Base-by-base conservation (phyloP, 2,888 invertebrate genomes). In the Galerucella pusilla region DNA sequence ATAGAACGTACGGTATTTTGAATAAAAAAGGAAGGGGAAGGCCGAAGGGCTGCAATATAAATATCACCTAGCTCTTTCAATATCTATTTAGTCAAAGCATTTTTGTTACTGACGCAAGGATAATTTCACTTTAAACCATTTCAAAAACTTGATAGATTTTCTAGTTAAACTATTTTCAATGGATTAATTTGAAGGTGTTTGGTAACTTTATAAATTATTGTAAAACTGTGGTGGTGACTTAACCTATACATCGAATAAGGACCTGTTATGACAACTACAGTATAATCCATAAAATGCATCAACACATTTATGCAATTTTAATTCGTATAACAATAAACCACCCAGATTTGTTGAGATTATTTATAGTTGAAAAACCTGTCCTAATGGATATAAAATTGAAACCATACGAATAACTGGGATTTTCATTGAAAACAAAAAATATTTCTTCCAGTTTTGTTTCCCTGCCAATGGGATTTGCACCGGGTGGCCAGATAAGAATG, bases 201-300 rank as follows among this genome's bases (percentile, higher is more conserved):
- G 49, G 10, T 10, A 12, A 11, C 10, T 12, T 11, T 46, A 12
- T 46, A 10, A 12, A 12, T 49, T 11, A 49, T 6, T 49, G 49
- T 12, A 49, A 12, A 61, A 42, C 7, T 42, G 35, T 42, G 35
- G 35, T 42, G 35, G 9, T 7, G 9, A 61, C 28, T 25, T 61
- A 61, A 61, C 11, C 61, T 42, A 61, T 35, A 61, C 61, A 61
- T 61, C 61, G 7, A 61, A 42, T 35, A 7, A 61, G 42, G 61
- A 61, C 61, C 65, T 65, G 63, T n/a, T 46, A 46, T 65, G n/a
- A 46, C 35, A 46, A 46, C 46, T 46, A 20, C 25, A 20, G 46
- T 16, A n/a, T 66, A 20, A 66, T 42, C 7, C 7, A 42, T 9
- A 42, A 42, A 42, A 42, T 1, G 7, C 0, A 9, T 42, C 1